Percentiles rank a stretch among this genome's conserved stretches.
phyloP scores from a whole-genome alignment of 2,888 invertebrate species.

The Aquatica leii region DNA sequence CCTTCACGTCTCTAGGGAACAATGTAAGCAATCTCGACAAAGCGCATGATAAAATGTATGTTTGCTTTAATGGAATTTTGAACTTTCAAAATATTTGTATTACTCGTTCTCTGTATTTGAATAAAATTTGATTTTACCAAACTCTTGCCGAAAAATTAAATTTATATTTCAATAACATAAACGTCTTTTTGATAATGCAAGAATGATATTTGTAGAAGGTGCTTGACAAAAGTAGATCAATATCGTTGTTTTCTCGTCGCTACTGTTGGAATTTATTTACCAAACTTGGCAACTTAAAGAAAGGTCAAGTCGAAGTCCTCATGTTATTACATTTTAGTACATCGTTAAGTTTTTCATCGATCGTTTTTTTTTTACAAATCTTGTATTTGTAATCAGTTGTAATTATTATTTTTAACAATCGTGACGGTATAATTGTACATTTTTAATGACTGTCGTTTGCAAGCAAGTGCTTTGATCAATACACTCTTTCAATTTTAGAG shows the following conservation, averaged over 20 bases:
- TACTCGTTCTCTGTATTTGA: background rate
- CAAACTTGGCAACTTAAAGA: constrained; percentile 1
- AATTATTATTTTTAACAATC: no score
- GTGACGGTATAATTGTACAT: no score
- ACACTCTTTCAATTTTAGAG: no score
- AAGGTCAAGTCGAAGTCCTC: constrained; percentile 7
- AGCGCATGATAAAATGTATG: constrained; percentile 18
- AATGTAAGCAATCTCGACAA: constrained; percentile 14
- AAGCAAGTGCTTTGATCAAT: no score
- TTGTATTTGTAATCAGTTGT: no score
- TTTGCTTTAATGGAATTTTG: constrained; percentile 10
- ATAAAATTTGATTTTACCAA: constrained; percentile 7
- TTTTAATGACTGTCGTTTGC: no score
- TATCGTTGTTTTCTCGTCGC: constrained; percentile 7
- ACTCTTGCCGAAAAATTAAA: constrained; percentile 4
- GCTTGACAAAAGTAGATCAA: background rate
- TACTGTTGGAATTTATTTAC: constrained; percentile 13
- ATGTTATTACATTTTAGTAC: constrained; percentile 5
- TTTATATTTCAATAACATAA: background rate
- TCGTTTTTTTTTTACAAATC: no score
- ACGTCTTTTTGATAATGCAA: background rate
- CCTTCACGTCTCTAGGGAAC: background rate
- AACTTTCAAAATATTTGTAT: constrained; percentile 1
- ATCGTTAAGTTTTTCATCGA: constrained; percentile 7
- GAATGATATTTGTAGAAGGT: constrained; percentile 1